Conservation (phyloP, 2,113 vertebrate genomes). For the Ictalurus furcatus region DNA sequence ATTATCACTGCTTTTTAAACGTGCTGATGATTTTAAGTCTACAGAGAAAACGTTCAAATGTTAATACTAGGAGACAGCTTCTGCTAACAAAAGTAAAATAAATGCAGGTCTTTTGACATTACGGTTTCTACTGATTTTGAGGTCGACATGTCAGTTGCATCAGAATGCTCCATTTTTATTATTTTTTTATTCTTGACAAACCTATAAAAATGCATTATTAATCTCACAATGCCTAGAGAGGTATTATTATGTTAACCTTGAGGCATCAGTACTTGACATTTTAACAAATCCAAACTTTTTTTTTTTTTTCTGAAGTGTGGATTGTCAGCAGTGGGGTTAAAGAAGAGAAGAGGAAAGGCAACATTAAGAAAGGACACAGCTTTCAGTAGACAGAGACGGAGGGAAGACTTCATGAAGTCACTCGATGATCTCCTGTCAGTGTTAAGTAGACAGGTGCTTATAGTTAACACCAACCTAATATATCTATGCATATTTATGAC, state of each 20-base stretch:
- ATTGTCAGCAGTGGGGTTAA: slow-evolving; percentile 73
- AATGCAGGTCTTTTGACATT: slow-evolving; percentile 63
- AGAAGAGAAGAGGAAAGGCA: slow-evolving; percentile 53
- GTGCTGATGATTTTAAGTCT: slow-evolving; percentile 53
- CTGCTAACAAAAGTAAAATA: slow-evolving; percentile 56
- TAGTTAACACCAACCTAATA: slow-evolving; percentile 95
- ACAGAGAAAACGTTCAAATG: slow-evolving; percentile 50
- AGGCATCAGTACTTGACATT: slow-evolving; percentile 62
- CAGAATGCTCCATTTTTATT: slow-evolving; percentile 46
- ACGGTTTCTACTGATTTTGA: slow-evolving; percentile 60
- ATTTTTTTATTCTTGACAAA: slow-evolving; percentile 45
- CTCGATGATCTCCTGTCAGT: slow-evolving; percentile 93
- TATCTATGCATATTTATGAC: slow-evolving; percentile 97
- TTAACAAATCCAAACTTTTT: slow-evolving; percentile 58
- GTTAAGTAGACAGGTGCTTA: slow-evolving; percentile 98
- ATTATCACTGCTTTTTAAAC: slow-evolving; percentile 61
- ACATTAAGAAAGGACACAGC: slow-evolving; percentile 90
- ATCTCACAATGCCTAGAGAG: slow-evolving; percentile 60
- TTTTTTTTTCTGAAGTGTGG: slow-evolving; percentile 55
- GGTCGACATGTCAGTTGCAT: slow-evolving; percentile 66
- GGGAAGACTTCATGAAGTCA: slow-evolving; percentile 85
- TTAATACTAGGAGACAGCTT: slow-evolving; percentile 62
- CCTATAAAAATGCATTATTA: slow-evolving; percentile 66
- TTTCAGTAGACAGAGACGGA: slow-evolving; percentile 66
- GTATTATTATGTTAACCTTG: slow-evolving; percentile 71